Base-by-base conservation (phyloP, 2,797 vertebrate genomes). In the Sebastes nivosus region DNA sequence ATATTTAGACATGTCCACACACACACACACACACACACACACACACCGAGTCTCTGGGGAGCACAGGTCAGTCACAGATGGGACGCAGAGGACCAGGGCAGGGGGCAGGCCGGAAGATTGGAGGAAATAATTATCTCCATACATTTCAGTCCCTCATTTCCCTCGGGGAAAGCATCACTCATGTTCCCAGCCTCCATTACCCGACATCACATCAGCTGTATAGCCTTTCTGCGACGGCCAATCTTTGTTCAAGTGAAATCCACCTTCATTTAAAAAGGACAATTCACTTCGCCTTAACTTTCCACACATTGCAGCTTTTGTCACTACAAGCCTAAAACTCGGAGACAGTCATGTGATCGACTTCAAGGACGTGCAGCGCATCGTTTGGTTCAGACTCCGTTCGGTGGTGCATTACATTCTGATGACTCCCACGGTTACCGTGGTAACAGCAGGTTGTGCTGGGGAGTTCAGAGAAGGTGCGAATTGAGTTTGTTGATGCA, bases 121-220 rank as follows among this genome's bases (percentile, higher is more conserved):
- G 66, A 92, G 88, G 90, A 93, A 94, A 93, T 92, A 91, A 93
- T 94, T 93, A 94, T 90, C 83, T 87, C 76, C 83, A 89, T 91
- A 90, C 89, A 87, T 94, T 92, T 89, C 82, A 87, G 84, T 70
- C 65, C 42, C 58, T 83, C 83, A 84, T 89, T 89, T 92, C 91
- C 90, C 92, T 30, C 0, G 67, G 71, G 84, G 85, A 88, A 87
- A 55, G 76, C 78, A 76, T 67, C 27, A 36, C 72, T 85, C 76
- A 67, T 82, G 85, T 67, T 90, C 76, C 59, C 79, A 85, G 78
- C 72, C 81, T 75, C 77, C 78, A 61, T 87, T 88, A 81, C 76
- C 80, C 66, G 64, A 25, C 67, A 82, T 82, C 77, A 72, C 77
- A 69, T 83, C 70, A 77, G 74, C 75, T 18, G 57, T 11, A 2